These are phyloP conservation scores for Pogonocherus hispidulus DNA, from an alignment of 2,888 invertebrate species.

Conservation along the genomic window DNA sequence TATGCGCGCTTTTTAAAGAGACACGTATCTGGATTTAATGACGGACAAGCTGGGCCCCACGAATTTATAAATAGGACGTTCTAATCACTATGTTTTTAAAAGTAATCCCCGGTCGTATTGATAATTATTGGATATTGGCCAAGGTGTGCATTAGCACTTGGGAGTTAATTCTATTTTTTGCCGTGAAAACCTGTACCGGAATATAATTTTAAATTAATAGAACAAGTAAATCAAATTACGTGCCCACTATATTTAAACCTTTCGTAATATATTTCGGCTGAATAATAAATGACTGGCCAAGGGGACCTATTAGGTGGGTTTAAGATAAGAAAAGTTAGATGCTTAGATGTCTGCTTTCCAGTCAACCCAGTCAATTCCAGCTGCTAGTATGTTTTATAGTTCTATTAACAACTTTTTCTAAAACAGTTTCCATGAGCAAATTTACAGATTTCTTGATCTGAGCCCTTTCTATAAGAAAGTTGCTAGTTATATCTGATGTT, in stretches of 20 bases:
- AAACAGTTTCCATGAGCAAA: no score
- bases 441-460: no score
- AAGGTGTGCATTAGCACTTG: constrained; percentile 26
- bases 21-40: constrained; percentile 20
- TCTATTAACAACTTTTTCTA: no score
- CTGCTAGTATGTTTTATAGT: no score
- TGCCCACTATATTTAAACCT: background rate
- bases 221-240: background rate
- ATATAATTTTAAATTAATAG: constrained; percentile 15
- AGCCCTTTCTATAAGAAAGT: no score
- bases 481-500: no score
- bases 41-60: background rate
- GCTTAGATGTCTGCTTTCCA: no score
- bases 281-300: background rate
- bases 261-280: background rate
- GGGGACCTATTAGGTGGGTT: background rate
- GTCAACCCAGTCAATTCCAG: no score
- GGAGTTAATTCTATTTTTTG: background rate
- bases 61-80: constrained; percentile 8
- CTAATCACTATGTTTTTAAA: constrained; percentile 18
- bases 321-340: no score
- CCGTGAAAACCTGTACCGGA: background rate
- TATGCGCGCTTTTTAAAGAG: constrained; percentile 42
- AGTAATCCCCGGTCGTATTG: constrained; percentile 11
- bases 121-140: constrained; percentile 25